Evolutionary conservation across 2,113 vertebrate genomes (phyloP).

Genomic region (Sorex araneus): DNA sequence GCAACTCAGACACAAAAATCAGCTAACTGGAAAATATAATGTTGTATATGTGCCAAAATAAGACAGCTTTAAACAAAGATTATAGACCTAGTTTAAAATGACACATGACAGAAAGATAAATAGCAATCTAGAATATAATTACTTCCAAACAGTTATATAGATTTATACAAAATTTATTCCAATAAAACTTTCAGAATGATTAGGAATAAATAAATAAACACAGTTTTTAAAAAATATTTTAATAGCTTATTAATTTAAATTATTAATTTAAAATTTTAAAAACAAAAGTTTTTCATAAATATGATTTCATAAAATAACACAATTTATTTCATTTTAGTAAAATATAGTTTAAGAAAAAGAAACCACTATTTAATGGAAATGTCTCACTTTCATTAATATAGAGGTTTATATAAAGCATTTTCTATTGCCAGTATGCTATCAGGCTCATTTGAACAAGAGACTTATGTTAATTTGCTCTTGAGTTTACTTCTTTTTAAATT

Average conservation of each 20-base stretch:
- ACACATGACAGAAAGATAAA: conserved; percentile 21
- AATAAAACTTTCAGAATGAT: conserved; percentile 11
- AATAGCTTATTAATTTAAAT: conserved; percentile 3
- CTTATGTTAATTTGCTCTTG: conserved; percentile 57
- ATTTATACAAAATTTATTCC: conserved; percentile 31
- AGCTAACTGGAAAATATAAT: not conserved
- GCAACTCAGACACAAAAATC: conserved; percentile 31
- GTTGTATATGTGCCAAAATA: not conserved
- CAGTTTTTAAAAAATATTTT: not conserved
- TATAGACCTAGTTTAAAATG: not conserved
- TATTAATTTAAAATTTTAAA: not conserved
- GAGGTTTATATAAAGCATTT: not conserved
- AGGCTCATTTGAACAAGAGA: conserved; percentile 11
- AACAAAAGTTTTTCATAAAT: not conserved
- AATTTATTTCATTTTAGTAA: conserved; percentile 52
- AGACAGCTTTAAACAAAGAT: conserved; percentile 5
- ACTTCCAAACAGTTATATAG: not conserved
- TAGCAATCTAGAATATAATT: conserved; percentile 14
- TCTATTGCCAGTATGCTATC: not conserved
- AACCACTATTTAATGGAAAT: not conserved
- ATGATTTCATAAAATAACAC: not conserved
- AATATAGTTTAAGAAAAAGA: not conserved
- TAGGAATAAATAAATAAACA: not conserved
- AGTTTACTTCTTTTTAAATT: conserved; percentile 34
- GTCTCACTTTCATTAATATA: not conserved